Conservation (phyloP, 2,888 invertebrate genomes). For the Exocentrus adspersus region DNA sequence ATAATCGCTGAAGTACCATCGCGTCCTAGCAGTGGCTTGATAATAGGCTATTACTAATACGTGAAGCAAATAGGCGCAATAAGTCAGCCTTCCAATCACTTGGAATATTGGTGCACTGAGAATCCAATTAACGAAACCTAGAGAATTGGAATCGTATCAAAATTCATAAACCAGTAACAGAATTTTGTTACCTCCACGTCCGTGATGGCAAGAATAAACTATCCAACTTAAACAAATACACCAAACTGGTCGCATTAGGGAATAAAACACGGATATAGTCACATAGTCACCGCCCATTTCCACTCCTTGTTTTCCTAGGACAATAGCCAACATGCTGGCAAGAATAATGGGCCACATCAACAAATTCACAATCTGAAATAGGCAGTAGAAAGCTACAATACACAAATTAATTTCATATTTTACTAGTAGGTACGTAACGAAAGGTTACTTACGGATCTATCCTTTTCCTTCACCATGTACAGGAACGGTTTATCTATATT, state of each 20-base stretch:
- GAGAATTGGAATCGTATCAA: no score
- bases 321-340: conserved; percentile 19
- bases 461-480: conserved; percentile 1
- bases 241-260: conserved; percentile 41
- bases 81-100: conserved; percentile 66
- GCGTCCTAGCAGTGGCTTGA: conserved; percentile 18
- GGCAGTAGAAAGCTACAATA: no score
- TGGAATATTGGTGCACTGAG: conserved; percentile 66
- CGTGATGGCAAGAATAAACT: conserved; percentile 41
- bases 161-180: no score
- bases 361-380: conserved; percentile 33
- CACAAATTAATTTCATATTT: not conserved
- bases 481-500: conserved; percentile 35
- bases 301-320: conserved; percentile 28
- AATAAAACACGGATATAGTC: conserved; percentile 14
- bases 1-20: conserved; percentile 36
- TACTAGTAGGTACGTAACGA: no score
- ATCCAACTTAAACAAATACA: conserved; percentile 43
- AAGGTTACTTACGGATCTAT: not conserved
- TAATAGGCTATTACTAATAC: conserved; percentile 31
- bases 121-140: conserved; percentile 67
- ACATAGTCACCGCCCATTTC: not conserved
- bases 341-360: conserved; percentile 35
- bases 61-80: conserved; percentile 64
- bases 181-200: conserved; percentile 48